These are phyloP conservation scores for Drosophila carrolli DNA, from an alignment of 1,140 invertebrate species.

Conservation along the genomic window DNA sequence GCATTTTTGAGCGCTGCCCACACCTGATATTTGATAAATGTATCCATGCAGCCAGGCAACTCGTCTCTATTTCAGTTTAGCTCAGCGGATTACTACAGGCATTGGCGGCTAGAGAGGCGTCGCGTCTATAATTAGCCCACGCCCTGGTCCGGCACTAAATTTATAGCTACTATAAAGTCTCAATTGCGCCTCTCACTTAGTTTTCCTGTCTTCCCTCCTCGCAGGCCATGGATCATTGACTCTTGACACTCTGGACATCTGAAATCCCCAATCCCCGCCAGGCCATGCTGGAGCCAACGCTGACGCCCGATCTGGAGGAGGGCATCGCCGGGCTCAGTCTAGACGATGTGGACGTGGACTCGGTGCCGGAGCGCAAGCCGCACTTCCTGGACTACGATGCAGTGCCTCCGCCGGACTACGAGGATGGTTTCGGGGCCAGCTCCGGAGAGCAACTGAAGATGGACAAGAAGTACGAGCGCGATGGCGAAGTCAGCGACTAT, in stretches of 20 bases:
- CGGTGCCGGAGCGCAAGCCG: conserved; percentile 84
- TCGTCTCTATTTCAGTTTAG: conserved; percentile 21
- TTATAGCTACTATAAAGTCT: conserved; percentile 34
- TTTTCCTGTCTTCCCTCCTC: conserved; percentile 9
- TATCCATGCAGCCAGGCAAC: neutral
- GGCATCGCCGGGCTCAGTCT: conserved; percentile 40
- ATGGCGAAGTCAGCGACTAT: conserved; percentile 83
- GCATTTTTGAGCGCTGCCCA: conserved; percentile 15
- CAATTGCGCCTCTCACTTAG: conserved; percentile 29
- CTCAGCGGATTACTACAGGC: conserved; percentile 11
- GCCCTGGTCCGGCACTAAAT: conserved; percentile 30
- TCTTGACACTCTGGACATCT: conserved; percentile 21
- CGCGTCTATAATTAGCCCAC: conserved; percentile 44
- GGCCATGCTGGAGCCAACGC: conserved; percentile 62
- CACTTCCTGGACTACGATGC: conserved; percentile 88
- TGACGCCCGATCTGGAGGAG: conserved; percentile 50
- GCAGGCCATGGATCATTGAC: conserved; percentile 67
- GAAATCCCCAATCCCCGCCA: conserved; percentile 4
- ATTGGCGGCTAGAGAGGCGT: conserved; percentile 12
- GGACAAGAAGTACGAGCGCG: conserved; percentile 82
- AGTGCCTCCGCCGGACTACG: conserved; percentile 85
- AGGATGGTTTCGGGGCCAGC: conserved; percentile 72
- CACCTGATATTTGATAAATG: conserved; percentile 11
- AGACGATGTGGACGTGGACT: conserved; percentile 68
- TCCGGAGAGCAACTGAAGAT: conserved; percentile 77